Evolutionary conservation across 2,888 invertebrate genomes (phyloP).

Genomic region (Philereme transversata): DNA sequence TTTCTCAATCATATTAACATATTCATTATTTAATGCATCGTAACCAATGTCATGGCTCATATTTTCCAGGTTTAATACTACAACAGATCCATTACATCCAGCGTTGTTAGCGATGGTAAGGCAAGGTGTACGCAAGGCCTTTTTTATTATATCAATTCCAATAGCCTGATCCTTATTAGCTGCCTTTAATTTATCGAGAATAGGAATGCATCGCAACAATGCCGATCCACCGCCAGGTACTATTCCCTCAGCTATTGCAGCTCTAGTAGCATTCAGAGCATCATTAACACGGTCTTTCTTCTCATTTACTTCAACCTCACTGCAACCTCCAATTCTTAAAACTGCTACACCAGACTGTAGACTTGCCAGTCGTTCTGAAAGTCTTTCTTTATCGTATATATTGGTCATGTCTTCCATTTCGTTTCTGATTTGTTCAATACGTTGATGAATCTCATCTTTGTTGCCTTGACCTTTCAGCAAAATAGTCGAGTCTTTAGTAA

Average conservation of each 20-base stretch:
- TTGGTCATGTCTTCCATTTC: constrained; percentile 92
- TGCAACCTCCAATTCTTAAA: constrained; percentile 92
- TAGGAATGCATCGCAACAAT: constrained; percentile 90
- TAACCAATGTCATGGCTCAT: constrained; percentile 90
- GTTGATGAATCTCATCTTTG: constrained; percentile 88
- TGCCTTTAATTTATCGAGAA: constrained; percentile 85
- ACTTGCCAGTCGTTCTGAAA: constrained; percentile 94
- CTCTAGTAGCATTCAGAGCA: constrained; percentile 96
- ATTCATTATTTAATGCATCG: constrained; percentile 94
- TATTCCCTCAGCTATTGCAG: constrained; percentile 97
- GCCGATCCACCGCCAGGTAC: constrained; percentile 98
- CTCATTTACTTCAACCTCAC: constrained; percentile 96
- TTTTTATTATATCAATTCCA: constrained; percentile 92
- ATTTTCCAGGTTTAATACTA: constrained; percentile 95
- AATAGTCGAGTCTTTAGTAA: constrained; percentile 97
- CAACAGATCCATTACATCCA: constrained; percentile 93
- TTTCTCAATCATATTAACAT: constrained; percentile 94
- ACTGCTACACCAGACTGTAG: constrained; percentile 92
- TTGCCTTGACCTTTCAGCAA: constrained; percentile 88
- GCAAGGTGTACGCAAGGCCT: constrained; percentile 93
- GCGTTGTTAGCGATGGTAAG: constrained; percentile 95
- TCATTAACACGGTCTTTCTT: constrained; percentile 98
- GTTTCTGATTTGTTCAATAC: constrained; percentile 91
- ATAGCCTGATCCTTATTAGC: constrained; percentile 90
- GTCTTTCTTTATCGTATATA: constrained; percentile 95